Evolutionary conservation across 2,797 vertebrate genomes (phyloP), one percentile per base, ranked within the genome.

Genomic region (Anniella stebbinsi): DNA sequence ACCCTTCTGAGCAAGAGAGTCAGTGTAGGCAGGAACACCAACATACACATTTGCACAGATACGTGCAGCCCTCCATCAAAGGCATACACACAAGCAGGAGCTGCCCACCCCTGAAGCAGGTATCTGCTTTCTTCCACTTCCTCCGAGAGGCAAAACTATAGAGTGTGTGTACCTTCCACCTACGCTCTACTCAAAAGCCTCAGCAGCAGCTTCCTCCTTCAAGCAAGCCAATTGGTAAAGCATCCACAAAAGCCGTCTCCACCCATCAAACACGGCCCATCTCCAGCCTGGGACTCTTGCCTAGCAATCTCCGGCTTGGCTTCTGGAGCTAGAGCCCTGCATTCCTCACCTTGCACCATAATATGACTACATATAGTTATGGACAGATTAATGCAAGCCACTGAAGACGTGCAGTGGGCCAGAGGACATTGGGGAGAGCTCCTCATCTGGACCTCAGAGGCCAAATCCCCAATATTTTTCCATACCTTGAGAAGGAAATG

Each of bases 401-500:
- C 12, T 70, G 87, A 51, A 67, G 15, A 18, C 25, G 4, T 51
- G 23, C 10, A 70, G 63, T 33, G 30, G 23, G 13, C 2, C 60
- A 21, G 4, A 36, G 18, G 30, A n/a, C 28, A 77, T 3, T 1
- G 18, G 9, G 70, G 36, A 38, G 36, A 18, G 36, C 60, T 41
- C 51, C 23, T 4, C 25, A 41, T 17, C 28, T 54, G n/a, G 45
- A 77, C 45, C 2, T 75, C 45, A 28, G 6, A n/a, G 28, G 54
- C 30, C 33, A 70, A 33, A 67, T 36, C 8, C 67, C n/a, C 41
- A 51, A 57, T 1, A 4, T 18, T 21, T 87, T 2, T 72, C 84
- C 88, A 0, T 94, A 99, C 99, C 98, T 99, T 99, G 92, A 98
- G 97, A 92, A 99, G 97, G 95, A 99, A 99, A 96, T 98, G 98